Conservation (phyloP, 2,888 invertebrate genomes). For the Sesia bembeciformis region DNA sequence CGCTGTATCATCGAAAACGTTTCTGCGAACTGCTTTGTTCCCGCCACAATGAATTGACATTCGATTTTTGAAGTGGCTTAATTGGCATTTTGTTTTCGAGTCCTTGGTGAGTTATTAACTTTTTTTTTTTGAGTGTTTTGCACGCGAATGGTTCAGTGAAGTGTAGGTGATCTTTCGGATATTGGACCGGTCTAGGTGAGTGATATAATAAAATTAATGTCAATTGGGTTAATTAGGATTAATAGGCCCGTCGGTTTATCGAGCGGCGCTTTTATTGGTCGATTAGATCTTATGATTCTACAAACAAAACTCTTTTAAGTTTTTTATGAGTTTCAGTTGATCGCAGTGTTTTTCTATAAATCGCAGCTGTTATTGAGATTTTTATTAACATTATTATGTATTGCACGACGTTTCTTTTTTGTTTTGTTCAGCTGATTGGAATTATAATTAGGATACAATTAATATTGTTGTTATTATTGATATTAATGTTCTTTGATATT, state of each 20-base stretch:
- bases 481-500: too few relatives aligned
- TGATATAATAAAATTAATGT: constrained; percentile 10
- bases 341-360: too few relatives aligned
- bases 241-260: constrained; percentile 7
- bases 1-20: constrained; percentile 16
- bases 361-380: too few relatives aligned
- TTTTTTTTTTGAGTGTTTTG: constrained; percentile 12
- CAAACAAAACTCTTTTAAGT: not conserved
- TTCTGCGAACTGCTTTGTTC: constrained; percentile 25
- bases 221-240: constrained; percentile 12
- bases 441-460: too few relatives aligned
- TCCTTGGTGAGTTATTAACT: constrained; percentile 12
- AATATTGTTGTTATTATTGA: too few relatives aligned
- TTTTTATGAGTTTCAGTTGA: too few relatives aligned
- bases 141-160: constrained; percentile 12
- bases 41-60: constrained; percentile 40
- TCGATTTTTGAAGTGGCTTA: constrained; percentile 24
- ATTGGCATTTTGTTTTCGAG: constrained; percentile 13
- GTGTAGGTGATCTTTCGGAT: constrained; percentile 23
- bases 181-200: constrained; percentile 16
- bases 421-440: too few relatives aligned
- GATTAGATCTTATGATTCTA: not conserved
- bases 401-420: too few relatives aligned
- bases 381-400: too few relatives aligned
- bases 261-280: constrained; percentile 5